Percentiles rank a stretch among this genome's conserved stretches.
Evolutionary conservation across 2,113 vertebrate species (phyloP).

Genomic region (Trichomycterus rosablanca): DNA sequence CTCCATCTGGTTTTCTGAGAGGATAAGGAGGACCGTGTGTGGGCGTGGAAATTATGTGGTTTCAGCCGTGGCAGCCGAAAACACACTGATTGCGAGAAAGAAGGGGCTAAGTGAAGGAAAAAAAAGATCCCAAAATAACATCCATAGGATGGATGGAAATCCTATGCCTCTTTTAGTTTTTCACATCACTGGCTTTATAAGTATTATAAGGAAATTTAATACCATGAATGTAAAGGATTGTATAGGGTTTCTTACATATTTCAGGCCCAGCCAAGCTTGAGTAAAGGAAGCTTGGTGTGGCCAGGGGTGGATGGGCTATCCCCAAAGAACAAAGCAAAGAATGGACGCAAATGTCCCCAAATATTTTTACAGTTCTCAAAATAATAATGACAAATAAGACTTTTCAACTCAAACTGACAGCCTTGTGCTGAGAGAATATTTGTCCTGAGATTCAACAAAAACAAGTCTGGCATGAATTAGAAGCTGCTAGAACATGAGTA

Average conservation of each 20-base stretch:
- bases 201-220: conserved; percentile 16
- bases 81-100: conserved; percentile 52
- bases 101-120: conserved; percentile 21
- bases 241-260: not conserved
- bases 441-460: no score
- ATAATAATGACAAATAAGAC: not conserved
- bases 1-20: conserved; percentile 33
- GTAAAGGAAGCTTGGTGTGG: not conserved
- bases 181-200: conserved; percentile 26
- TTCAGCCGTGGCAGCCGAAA: conserved; percentile 45
- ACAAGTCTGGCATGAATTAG: no score
- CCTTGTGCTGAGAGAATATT: no score
- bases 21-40: conserved; percentile 42
- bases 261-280: not conserved
- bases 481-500: no score
- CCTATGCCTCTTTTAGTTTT: not conserved
- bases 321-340: no score
- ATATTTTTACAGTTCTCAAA: conserved; percentile 16
- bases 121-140: conserved; percentile 45
- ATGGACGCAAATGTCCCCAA: not conserved
- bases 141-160: conserved; percentile 35
- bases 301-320: no score
- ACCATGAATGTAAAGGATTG: conserved; percentile 21
- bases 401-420: no score
- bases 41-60: conserved; percentile 55